Base-by-base conservation (phyloP, 1,140 invertebrate genomes). In the Pinna nobilis region DNA sequence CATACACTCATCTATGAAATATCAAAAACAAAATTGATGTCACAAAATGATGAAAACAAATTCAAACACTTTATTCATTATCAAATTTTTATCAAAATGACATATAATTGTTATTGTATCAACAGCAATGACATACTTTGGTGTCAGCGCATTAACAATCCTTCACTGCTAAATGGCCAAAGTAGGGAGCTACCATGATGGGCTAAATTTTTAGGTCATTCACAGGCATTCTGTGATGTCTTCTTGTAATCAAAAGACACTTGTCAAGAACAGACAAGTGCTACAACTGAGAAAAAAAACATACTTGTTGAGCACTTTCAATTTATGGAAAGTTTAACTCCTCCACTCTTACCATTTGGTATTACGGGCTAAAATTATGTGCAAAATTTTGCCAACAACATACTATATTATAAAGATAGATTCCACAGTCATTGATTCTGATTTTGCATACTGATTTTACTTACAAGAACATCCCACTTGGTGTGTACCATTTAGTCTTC, bases 401-500 rank as follows among this genome's bases (percentile, higher is more conserved):
- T 44, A 44, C 9, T 44, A 11, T 44, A 44, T 11, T 44, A 44
- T n/a, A 11, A 11, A 44, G 9, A 44, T 44, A n/a, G 9, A 44
- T n/a, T 11, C 39, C 39, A 9, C 39, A 44, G 9, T 44, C n/a
- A 11, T 9, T 44, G 39, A 11, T 9, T 44, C 25, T 25, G 1
- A 30, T 28, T 30, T 32, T 15, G 13, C 33, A 35, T 28, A 23
- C 66, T 71, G n/a, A n/a, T n/a, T n/a, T n/a, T n/a, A 74, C 74
- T 69, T 75, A 84, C 80, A 82, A 39, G 94, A 92, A 89, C 96
- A 98, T 67, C 97, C 97, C 84, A 95, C 93, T 87, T 97, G 95
- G 91, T 98, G 95, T 25, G 96, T 97, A 53, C 93, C 95, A 92
- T 98, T 98, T 41, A 97, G 89, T 77, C 55, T 32, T 3, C 55